phyloP scores from a whole-genome alignment of 2,888 invertebrate genomes.

The Cantharis rufa region DNA sequence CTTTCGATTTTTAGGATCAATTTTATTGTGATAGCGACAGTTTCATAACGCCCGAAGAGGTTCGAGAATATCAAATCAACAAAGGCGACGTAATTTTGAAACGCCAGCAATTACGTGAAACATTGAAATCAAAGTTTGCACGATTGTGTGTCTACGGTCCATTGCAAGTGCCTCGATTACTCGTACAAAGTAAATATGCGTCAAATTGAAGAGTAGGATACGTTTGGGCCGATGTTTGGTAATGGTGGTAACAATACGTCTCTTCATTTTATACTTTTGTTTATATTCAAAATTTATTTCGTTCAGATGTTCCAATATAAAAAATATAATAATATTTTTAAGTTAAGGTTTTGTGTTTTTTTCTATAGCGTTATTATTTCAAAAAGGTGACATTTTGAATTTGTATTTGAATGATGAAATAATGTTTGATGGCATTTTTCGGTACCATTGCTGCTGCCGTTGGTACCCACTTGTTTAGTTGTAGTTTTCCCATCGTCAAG shows the following conservation, averaged over 20 bases:
- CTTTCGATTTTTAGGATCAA: constrained; percentile 65
- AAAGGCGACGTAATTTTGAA: constrained; percentile 77
- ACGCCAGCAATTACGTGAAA: constrained; percentile 81
- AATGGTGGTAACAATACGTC: constrained; percentile 5
- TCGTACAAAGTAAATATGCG: constrained; percentile 52
- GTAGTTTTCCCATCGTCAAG: neutral
- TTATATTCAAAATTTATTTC: neutral
- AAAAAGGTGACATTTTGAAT: neutral
- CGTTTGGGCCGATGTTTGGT: constrained; percentile 8
- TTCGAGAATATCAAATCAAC: constrained; percentile 83
- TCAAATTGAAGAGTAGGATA: constrained; percentile 44
- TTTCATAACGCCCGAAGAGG: constrained; percentile 87
- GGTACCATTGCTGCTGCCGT: neutral
- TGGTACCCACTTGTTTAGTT: neutral
- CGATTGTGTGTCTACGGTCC: constrained; percentile 71
- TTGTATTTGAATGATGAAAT: neutral
- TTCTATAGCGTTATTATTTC: neutral
- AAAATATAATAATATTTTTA: neutral
- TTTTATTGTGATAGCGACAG: constrained; percentile 78
- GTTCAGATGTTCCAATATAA: neutral
- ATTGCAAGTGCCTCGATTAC: constrained; percentile 50
- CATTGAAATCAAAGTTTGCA: constrained; percentile 80
- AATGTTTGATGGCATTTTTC: neutral
- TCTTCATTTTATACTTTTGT: neutral
- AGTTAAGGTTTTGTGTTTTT: neutral